Conservation (phyloP, 2,113 vertebrate genomes). For the Oxyura jamaicensis region DNA sequence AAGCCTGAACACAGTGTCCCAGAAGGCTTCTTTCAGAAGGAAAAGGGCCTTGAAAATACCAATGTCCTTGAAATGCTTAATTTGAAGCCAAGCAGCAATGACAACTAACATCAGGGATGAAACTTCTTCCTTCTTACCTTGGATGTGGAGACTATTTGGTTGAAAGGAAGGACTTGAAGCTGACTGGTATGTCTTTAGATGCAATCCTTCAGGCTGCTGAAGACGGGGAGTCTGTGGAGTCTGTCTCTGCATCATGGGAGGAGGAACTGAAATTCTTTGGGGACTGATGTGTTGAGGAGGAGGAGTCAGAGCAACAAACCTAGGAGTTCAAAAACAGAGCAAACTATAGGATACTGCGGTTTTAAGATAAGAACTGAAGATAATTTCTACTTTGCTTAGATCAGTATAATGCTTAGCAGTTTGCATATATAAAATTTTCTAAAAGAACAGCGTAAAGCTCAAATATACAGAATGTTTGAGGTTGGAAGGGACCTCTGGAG, state of each 20-base stretch:
- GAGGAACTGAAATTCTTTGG: conserved; percentile 67
- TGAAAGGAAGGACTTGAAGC: conserved; percentile 70
- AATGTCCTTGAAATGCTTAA: background rate
- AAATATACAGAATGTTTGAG: background rate
- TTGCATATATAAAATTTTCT: background rate
- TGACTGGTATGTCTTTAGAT: conserved; percentile 74
- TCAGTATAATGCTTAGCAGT: background rate
- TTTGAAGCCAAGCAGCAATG: background rate
- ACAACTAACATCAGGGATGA: background rate
- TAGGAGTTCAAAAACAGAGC: conserved; percentile 60
- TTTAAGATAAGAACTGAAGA: background rate
- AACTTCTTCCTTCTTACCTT: conserved; percentile 72
- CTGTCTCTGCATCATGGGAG: conserved; percentile 70
- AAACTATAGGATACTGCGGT: background rate
- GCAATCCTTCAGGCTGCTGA: conserved; percentile 65
- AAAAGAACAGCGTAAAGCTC: background rate
- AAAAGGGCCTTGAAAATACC: background rate
- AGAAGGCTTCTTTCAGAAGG: background rate
- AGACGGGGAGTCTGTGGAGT: conserved; percentile 68
- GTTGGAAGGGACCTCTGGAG: background rate
- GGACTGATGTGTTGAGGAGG: conserved; percentile 83
- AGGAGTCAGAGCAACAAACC: conserved; percentile 79
- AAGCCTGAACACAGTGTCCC: background rate
- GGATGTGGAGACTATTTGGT: conserved; percentile 75
- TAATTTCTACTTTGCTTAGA: background rate